Evolutionary conservation across 2,113 vertebrate genomes (phyloP), one percentile per base, ranked within the genome.

Genomic region (Larimichthys crocea): DNA sequence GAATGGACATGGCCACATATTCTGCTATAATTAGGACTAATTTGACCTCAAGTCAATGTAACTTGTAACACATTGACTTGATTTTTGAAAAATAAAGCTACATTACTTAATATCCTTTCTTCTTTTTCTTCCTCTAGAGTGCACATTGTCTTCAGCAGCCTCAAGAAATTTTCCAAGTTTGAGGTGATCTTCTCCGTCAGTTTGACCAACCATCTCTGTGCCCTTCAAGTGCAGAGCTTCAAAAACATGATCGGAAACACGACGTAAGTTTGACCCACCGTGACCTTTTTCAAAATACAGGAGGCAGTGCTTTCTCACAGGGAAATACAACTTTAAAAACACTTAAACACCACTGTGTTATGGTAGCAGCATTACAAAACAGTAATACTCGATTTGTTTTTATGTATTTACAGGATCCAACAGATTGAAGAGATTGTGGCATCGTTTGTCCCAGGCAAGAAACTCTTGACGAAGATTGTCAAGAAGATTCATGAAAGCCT

Each of bases 131-230:
- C 20, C 44, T 84, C 17, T 29, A 96, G 95, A 53, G 79, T 96
- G 15, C 49, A 72, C 44, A 50, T 95, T 8, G 49, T 90, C 40
- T 95, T 96, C 86, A 94, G 94, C 87, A 91, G 93, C 61, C 78
- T 95, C 12, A 88, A 85, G 82, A 86, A 55, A 2, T 52, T 81
- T 35, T 80, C 75, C 46, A 94, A 94, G 89, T 96, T 96, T 87
- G 92, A 95, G 77, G 83, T 95, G 3, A 76, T 86, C 7, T 87
- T 96, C 66, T 84, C 72, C 0, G 60, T 94, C 67, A 74, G 75
- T 19, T 15, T 91, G 52, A 76, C 63, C 29, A 74, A 91, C 74
- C 76, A 85, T 5, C 56, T 72, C 60, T 91, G 19, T 46, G 82
- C 67, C 14, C 67, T 95, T 46, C 62, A 89, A 19, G n/a, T 95